phyloP scores from a whole-genome alignment of 1,140 invertebrate species.

The Drosophila ohnishii region DNA sequence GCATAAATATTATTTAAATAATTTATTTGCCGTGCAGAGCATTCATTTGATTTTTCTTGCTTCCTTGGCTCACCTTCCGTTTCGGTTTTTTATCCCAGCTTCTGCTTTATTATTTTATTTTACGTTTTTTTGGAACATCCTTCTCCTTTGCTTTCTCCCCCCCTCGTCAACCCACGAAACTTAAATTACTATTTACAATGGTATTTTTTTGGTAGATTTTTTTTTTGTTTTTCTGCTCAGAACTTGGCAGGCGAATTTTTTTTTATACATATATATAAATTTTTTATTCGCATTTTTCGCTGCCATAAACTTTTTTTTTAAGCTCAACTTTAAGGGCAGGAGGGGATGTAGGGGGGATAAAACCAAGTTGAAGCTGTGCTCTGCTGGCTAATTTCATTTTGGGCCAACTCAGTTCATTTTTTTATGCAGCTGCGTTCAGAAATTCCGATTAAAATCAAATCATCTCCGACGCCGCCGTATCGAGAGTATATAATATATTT shows the following conservation, averaged over 20 bases:
- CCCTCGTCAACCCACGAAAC: conserved; percentile 47
- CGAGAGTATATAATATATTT: background rate
- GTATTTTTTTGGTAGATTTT: conserved; percentile 53
- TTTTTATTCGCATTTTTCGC: conserved; percentile 64
- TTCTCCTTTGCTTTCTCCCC: background rate
- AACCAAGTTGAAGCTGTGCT: conserved; percentile 25
- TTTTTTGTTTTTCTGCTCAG: conserved; percentile 35
- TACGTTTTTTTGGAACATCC: conserved; percentile 60
- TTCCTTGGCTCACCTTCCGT: conserved; percentile 75
- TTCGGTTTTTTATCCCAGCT: conserved; percentile 47
- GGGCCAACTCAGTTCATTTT: conserved; percentile 49
- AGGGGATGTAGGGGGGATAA: background rate
- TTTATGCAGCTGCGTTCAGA: conserved; percentile 41
- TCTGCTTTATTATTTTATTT: conserved; percentile 35
- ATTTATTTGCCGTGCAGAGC: conserved; percentile 21
- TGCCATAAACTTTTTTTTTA: conserved; percentile 60
- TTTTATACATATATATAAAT: conserved; percentile 32
- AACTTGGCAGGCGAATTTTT: conserved; percentile 52
- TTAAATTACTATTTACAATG: conserved; percentile 82
- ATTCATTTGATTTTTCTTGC: conserved; percentile 74
- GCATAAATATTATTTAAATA: background rate
- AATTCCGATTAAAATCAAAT: conserved; percentile 51
- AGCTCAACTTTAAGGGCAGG: conserved; percentile 10
- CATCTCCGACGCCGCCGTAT: conserved; percentile 9
- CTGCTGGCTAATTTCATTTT: conserved; percentile 68